Conservation (phyloP, 1,140 invertebrate genomes). For the Brachionus koreanus region DNA sequence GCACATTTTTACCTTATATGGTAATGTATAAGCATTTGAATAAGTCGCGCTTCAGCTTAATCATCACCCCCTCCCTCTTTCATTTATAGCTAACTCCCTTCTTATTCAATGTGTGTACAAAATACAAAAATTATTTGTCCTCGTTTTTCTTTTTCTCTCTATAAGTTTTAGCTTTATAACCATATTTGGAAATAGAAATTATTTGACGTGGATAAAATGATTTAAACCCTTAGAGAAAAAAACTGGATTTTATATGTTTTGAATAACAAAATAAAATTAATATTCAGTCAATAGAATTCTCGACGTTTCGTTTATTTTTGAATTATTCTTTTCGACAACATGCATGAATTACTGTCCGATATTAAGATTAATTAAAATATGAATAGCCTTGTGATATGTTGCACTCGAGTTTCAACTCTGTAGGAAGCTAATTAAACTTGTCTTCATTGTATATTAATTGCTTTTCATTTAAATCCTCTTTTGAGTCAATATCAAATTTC, state of each 20-base stretch:
- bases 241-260: slow-evolving; percentile 4
- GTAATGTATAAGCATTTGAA: not conserved
- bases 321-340: not conserved
- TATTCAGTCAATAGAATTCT: not conserved
- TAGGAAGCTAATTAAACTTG: not conserved
- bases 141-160: not conserved
- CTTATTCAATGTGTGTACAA: not conserved
- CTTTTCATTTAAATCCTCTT: not conserved
- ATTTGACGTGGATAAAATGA: slow-evolving; percentile 1
- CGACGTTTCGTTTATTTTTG: not conserved
- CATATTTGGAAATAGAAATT: not conserved
- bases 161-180: not conserved
- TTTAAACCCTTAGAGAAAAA: not conserved
- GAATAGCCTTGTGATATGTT: not conserved
- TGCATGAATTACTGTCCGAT: not conserved
- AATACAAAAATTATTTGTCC: not conserved
- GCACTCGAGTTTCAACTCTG: not conserved
- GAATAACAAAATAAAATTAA: not conserved
- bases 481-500: not conserved
- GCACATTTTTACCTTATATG: slow-evolving; percentile 1
- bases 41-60: not conserved
- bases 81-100: not conserved
- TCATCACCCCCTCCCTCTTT: not conserved
- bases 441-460: too few relatives aligned
- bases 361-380: not conserved